Evolutionary conservation across 2,113 vertebrate genomes (phyloP).

Genomic region (Planiliza haematocheilus): DNA sequence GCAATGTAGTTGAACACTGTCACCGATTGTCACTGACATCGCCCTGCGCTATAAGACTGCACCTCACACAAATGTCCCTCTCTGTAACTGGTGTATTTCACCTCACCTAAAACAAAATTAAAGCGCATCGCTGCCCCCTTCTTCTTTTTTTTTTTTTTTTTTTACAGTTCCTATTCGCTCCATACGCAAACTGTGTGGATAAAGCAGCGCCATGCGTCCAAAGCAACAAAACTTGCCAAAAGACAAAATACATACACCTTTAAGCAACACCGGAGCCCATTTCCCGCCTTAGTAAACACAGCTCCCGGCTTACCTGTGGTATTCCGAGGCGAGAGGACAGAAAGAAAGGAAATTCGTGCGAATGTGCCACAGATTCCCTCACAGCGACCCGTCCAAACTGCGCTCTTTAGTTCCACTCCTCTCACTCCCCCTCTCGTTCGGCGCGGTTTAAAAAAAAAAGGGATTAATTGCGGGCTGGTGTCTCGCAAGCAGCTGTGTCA

Average conservation of each 20-base stretch:
- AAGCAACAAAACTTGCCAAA: constrained; percentile 61
- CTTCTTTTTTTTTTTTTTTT: too few species aligned
- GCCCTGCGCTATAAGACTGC: constrained; percentile 52
- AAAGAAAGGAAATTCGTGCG: constrained; percentile 39
- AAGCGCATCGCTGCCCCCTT: constrained; percentile 20
- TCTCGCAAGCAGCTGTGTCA: constrained; percentile 26
- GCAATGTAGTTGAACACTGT: constrained; percentile 56
- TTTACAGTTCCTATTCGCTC: constrained; percentile 18
- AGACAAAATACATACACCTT: background rate
- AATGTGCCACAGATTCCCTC: constrained; percentile 56
- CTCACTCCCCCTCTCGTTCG: constrained; percentile 4
- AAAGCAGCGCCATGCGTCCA: constrained; percentile 13
- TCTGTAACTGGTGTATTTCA: constrained; percentile 30
- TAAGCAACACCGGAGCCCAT: background rate
- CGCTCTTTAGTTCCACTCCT: constrained; percentile 66
- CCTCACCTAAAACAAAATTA: constrained; percentile 58
- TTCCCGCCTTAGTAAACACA: background rate
- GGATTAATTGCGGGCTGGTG: constrained; percentile 35
- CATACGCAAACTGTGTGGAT: background rate
- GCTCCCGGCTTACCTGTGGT: constrained; percentile 76
- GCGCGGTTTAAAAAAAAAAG: constrained; percentile 19
- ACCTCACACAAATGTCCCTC: constrained; percentile 22
- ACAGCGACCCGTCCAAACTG: constrained; percentile 60
- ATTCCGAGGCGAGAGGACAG: constrained; percentile 61
- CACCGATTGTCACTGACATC: constrained; percentile 58